Evolutionary conservation across 2,888 invertebrate genomes (phyloP).

Genomic region (Muschampia staudingeri): DNA sequence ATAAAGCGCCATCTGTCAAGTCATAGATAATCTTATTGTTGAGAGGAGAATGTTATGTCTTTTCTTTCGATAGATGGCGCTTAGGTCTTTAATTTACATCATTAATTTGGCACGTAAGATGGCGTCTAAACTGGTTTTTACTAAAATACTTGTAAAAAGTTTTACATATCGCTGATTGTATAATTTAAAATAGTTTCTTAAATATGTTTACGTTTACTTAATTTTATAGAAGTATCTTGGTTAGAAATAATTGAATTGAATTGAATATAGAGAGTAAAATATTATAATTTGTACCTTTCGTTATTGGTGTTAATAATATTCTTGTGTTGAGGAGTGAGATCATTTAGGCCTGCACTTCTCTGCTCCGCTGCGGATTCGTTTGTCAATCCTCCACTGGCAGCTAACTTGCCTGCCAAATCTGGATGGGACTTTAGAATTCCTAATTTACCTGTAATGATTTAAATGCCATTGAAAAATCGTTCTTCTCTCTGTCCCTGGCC

Average conservation of each 20-base stretch:
- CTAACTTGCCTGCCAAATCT: conserved; percentile 92
- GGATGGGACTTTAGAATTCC: conserved; percentile 92
- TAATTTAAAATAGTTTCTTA: neutral
- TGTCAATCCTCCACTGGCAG: conserved; percentile 90
- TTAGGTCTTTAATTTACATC: neutral
- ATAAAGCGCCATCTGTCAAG: conserved; percentile 19
- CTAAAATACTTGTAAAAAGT: neutral
- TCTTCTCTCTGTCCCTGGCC: too few relatives aligned
- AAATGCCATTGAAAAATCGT: neutral
- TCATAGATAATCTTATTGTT: neutral
- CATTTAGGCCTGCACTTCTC: conserved; percentile 89
- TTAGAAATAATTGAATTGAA: neutral
- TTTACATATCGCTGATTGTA: neutral
- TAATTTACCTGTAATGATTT: conserved; percentile 87
- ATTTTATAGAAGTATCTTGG: too few relatives aligned
- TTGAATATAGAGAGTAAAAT: neutral
- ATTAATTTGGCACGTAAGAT: neutral
- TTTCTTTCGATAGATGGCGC: neutral
- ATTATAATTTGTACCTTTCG: conserved; percentile 70
- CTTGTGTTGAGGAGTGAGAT: conserved; percentile 90
- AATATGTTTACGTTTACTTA: neutral
- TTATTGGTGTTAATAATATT: conserved; percentile 84
- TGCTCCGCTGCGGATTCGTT: conserved; percentile 92
- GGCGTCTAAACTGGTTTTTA: neutral
- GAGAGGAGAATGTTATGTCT: neutral